Conservation (phyloP, 2,888 invertebrate genomes). For the Sabatieria punctata region DNA sequence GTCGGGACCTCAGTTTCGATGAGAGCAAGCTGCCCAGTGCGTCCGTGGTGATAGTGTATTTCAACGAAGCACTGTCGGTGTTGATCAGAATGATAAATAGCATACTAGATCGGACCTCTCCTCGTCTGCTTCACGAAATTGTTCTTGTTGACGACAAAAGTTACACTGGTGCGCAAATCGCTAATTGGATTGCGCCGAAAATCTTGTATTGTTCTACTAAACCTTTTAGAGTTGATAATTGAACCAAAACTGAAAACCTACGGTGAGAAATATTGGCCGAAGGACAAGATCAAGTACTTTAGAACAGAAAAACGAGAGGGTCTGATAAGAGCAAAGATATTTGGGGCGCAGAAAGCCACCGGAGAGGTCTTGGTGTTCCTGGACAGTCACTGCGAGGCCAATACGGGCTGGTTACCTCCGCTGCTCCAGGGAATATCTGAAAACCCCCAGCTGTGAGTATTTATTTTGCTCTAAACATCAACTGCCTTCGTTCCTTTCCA, state of each 20-base stretch:
- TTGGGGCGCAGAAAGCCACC: slow-evolving; percentile 75
- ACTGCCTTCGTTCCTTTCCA: slow-evolving; percentile 32
- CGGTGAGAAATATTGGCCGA: slow-evolving; percentile 1
- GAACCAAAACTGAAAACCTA: background rate
- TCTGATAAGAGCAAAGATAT: slow-evolving; percentile 71
- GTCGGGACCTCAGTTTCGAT: background rate
- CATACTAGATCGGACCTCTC: slow-evolving; percentile 19
- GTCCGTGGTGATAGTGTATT: slow-evolving; percentile 80
- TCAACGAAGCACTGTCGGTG: slow-evolving; percentile 96
- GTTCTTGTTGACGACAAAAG: slow-evolving; percentile 30
- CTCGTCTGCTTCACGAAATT: slow-evolving; percentile 23
- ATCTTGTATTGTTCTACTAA: background rate
- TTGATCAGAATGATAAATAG: slow-evolving; percentile 47
- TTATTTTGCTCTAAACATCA: background rate
- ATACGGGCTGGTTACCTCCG: slow-evolving; percentile 92
- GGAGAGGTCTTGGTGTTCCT: slow-evolving; percentile 84
- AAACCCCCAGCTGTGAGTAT: slow-evolving; percentile 45
- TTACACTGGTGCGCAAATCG: background rate
- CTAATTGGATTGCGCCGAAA: background rate
- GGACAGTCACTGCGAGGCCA: slow-evolving; percentile 95
- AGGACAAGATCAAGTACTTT: slow-evolving; percentile 45
- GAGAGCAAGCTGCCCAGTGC: background rate
- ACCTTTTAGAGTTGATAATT: slow-evolving; percentile 1
- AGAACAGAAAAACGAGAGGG: slow-evolving; percentile 62
- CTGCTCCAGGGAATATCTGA: slow-evolving; percentile 73